A percentile compares a stretch with the other conserved stretches of the same genome.
Evolutionary conservation across 2,113 vertebrate species (phyloP).

Genomic region (Sialia sialis): DNA sequence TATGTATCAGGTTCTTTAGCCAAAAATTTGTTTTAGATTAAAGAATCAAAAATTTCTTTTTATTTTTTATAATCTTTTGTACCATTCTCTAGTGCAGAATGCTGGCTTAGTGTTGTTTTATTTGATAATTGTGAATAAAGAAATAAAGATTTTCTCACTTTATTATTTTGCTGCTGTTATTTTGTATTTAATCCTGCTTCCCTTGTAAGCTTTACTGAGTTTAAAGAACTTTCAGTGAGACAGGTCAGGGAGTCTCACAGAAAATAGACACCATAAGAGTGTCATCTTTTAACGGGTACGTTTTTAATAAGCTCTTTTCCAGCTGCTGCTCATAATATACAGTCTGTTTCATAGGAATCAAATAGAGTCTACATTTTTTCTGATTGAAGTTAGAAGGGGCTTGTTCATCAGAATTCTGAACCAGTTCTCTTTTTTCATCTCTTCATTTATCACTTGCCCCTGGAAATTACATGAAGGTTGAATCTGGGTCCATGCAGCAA

Average conservation of each 20-base stretch:
- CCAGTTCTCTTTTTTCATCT: neutral
- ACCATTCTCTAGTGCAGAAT: neutral
- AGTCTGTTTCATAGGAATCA: neutral
- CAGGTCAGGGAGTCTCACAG: neutral
- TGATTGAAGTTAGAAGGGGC: neutral
- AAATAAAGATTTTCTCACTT: neutral
- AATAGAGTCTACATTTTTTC: neutral
- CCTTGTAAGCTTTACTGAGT: neutral
- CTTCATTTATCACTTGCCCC: conserved; percentile 17
- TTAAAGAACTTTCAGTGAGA: neutral
- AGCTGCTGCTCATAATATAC: neutral
- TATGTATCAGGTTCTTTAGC: neutral
- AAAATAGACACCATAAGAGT: neutral
- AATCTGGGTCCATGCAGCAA: neutral
- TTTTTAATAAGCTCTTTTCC: conserved; percentile 33
- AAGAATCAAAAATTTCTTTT: neutral
- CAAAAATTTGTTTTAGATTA: neutral
- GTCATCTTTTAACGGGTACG: neutral
- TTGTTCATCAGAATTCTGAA: conserved; percentile 15
- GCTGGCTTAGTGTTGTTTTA: neutral
- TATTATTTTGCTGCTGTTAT: neutral
- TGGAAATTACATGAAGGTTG: conserved; percentile 12
- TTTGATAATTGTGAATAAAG: neutral
- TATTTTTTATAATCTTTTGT: neutral
- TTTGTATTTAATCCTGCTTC: neutral